Base-by-base conservation (phyloP, 2,113 vertebrate genomes). In the Menidia beryllina region DNA sequence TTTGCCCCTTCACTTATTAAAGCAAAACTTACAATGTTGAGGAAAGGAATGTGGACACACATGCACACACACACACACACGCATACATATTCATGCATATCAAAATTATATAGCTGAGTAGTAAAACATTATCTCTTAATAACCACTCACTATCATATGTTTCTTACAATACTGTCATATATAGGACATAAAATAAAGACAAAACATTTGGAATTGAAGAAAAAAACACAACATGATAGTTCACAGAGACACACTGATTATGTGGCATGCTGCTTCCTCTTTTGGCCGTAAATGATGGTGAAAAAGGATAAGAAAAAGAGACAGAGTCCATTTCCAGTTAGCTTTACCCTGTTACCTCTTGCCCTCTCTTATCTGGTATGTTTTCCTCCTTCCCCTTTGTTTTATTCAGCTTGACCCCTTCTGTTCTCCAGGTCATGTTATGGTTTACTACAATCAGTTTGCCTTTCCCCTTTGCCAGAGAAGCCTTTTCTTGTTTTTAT, bases 301-400 rank as follows among this genome's bases (percentile, higher is more conserved):
- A 57, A 71, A 69, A 69, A 77, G 60, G 78, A 84, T 41, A 58
- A 64, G 45, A 14, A 17, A 50, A 41, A 17, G n/a, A 11, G 8
- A 66, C 52, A 66, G 26, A 57, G 34, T 26, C 21, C 30, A 81
- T 26, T 19, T 72, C 23, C 2, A 23, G 23, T 34, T 20, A 62
- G 59, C 13, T 66, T 84, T 90, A 91, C 88, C 87, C 86, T 82
- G 84, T 75, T 67, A 86, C 81, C 83, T 80, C 73, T 81, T 87
- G 75, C 69, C 74, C 74, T 75, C 52, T 86, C 60, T 86, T 74
- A 72, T 81, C 76, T 77, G 43, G 76, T 20, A n/a, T 30, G 61
- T 70, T 82, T 85, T 79, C 13, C 79, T 80, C 72, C 73, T 80
- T 24, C 63, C 49, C 69, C 62, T 52, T 80, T 77, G 48, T 76